These are phyloP conservation scores for Rana temporaria DNA, from an alignment of 2,113 vertebrate species.

Conservation along the genomic window DNA sequence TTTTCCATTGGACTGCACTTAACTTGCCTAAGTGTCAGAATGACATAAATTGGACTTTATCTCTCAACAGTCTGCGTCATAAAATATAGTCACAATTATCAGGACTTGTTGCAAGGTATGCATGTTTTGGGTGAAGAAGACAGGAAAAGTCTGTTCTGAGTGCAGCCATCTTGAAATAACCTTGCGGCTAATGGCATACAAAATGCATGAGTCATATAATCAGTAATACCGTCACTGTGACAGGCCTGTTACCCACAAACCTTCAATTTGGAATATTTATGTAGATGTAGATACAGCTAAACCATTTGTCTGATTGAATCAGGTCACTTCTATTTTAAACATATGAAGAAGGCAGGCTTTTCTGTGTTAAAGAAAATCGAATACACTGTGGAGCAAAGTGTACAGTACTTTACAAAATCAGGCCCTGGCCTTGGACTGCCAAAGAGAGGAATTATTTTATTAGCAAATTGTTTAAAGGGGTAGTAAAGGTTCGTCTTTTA, in stretches of 20 bases:
- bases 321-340: neutral
- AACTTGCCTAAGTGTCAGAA: slow-evolving; percentile 10
- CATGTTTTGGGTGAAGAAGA: slow-evolving; percentile 13
- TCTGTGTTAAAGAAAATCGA: neutral
- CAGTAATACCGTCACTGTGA: neutral
- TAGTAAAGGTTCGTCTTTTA: no score
- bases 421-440: no score
- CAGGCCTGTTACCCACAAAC: slow-evolving; percentile 25
- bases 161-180: slow-evolving; percentile 40
- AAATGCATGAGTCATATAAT: slow-evolving; percentile 32
- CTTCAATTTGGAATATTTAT: slow-evolving; percentile 29
- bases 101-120: neutral
- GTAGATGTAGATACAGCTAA: neutral
- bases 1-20: neutral
- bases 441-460: no score
- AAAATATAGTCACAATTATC: neutral
- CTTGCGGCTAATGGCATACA: slow-evolving; percentile 28
- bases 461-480: no score
- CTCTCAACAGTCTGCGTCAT: neutral
- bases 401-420: no score
- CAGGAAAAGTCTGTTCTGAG: neutral
- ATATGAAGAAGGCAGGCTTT: neutral
- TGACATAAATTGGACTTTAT: neutral
- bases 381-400: no score
- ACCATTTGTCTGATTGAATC: slow-evolving; percentile 28